Conservation (phyloP, 2,113 vertebrate genomes). For the Strix uralensis region DNA sequence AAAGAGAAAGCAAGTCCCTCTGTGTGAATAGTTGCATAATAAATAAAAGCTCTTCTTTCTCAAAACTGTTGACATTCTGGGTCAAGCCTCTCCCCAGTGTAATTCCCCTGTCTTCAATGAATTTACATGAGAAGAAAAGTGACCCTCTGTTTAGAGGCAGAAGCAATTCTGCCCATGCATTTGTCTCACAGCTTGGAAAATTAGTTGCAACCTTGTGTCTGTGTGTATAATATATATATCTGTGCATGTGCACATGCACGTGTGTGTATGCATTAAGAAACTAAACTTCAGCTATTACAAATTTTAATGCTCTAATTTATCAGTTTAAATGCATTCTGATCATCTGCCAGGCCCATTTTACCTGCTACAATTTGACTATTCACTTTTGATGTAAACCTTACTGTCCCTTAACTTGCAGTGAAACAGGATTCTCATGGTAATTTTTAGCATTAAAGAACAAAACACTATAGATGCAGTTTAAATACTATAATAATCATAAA, state of each 20-base stretch:
- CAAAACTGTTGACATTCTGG: conserved; percentile 33
- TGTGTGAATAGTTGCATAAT: conserved; percentile 39
- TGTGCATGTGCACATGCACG: background rate
- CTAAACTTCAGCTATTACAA: background rate
- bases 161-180: background rate
- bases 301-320: conserved; percentile 19
- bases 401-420: background rate
- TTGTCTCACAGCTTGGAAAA: conserved; percentile 35
- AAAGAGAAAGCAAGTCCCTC: conserved; percentile 18
- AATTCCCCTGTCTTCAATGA: background rate
- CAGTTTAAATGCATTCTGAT: conserved; percentile 14
- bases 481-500: background rate
- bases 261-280: background rate
- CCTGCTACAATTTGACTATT: background rate
- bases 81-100: background rate
- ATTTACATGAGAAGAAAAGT: conserved; percentile 16
- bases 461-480: background rate
- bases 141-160: background rate
- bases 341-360: background rate
- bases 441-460: conserved; percentile 11
- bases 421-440: conserved; percentile 8
- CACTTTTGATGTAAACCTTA: conserved; percentile 19
- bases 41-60: conserved; percentile 37
- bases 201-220: background rate
- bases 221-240: background rate